Conservation (phyloP, 2,113 vertebrate genomes). For the Arvicanthis niloticus region DNA sequence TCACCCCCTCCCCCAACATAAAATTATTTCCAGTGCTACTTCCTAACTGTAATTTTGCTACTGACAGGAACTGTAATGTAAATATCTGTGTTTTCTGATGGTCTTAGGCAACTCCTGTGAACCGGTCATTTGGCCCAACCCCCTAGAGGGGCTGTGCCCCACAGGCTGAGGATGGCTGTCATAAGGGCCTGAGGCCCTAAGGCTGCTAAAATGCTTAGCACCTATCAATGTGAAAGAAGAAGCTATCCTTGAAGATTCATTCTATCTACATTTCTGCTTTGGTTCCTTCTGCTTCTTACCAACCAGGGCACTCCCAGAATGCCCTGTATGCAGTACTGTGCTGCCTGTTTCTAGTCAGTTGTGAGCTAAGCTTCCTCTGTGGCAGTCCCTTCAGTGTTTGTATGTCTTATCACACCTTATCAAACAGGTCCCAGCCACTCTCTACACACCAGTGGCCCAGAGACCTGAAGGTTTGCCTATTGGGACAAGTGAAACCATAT, state of each 20-base stretch:
- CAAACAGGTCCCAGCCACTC: neutral
- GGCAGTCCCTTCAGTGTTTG: neutral
- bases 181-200: neutral
- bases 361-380: too few relatives aligned
- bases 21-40: neutral
- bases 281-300: neutral
- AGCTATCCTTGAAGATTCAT: neutral
- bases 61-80: neutral
- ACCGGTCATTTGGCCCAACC: neutral
- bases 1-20: neutral
- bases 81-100: neutral
- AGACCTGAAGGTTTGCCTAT: neutral
- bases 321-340: rapidly evolving
- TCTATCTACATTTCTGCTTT: neutral
- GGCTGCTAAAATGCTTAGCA: neutral
- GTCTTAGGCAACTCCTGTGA: neutral
- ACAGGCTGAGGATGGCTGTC: neutral
- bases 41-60: neutral
- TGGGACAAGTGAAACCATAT: neutral
- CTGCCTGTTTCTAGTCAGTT: neutral
- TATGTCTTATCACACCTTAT: neutral
- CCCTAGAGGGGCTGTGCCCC: neutral
- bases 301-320: neutral
- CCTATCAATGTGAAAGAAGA: neutral
- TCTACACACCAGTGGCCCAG: neutral